Base-by-base conservation (phyloP, 2,113 vertebrate genomes). In the Aythya baeri region DNA sequence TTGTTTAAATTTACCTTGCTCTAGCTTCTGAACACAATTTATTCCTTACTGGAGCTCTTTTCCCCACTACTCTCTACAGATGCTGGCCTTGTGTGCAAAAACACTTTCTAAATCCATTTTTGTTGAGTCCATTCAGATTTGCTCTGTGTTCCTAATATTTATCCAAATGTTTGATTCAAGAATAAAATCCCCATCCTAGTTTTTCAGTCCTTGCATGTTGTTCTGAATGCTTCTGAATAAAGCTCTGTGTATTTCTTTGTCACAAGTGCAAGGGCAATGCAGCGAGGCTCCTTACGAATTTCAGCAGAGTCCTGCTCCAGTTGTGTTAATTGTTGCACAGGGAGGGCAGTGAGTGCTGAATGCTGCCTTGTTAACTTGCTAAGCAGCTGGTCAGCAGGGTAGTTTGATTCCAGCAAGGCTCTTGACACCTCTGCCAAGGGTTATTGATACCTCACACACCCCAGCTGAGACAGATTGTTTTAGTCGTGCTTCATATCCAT, bases 391-490 rank as follows among this genome's bases (percentile, higher is more conserved):
- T 98, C 98, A 98, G 97, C 98, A 98, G 98, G 97, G 96, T 97
- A 96, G 97, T 97, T 97, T 96, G 97, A 98, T 97, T 98, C 97
- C 97, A 98, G 97, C 94, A 96, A 98, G 96, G 97, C 98, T 98
- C 97, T 97, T 98, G 98, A 98, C 98, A 98, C 97, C 96, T 98
- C 97, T 97, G 97, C 97, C 97, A 98, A 98, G 98, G 98, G 98
- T 98, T 98, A 98, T 98, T 98, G 98, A 98, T 98, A 98, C 98
- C 97, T 98, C 97, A 96, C 94, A 98, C 97, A 96, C 97, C 95
- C 98, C 98, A 98, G 98, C 98, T 98, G 98, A 98, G 98, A 98
- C 98, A 98, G 97, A 98, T 98, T 98, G 98, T 98, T 98, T 98
- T 98, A 98, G 98, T 83, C 95, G 93, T 97, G 97, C 97, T 98